Conservation (phyloP, 1,140 invertebrate genomes). For the Alviniconcha marisindica region DNA sequence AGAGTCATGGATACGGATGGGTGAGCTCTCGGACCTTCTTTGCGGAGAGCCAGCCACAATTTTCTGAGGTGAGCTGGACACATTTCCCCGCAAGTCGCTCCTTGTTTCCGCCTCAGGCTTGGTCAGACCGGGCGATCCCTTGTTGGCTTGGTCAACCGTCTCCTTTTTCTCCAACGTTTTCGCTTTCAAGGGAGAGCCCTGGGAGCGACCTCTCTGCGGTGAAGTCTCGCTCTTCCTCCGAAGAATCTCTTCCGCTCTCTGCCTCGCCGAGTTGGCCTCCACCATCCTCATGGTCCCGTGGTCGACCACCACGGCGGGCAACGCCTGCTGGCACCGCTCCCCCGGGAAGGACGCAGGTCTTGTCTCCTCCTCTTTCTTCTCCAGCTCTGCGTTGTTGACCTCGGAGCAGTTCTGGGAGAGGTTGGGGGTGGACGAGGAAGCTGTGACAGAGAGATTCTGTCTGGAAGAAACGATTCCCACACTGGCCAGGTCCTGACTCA, state of each 20-base stretch:
- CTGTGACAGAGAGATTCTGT: neutral
- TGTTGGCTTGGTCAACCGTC: too few relatives aligned
- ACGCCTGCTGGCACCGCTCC: neutral
- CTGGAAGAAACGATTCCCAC: slow-evolving; percentile 29
- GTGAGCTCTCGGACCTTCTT: slow-evolving; percentile 5
- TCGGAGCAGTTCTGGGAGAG: neutral
- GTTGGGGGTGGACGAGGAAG: neutral
- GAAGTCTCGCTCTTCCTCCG: slow-evolving; percentile 7
- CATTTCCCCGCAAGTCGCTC: too few relatives aligned
- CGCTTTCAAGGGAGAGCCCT: neutral
- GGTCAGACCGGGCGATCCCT: too few relatives aligned
- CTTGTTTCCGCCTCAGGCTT: too few relatives aligned
- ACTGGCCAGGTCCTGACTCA: slow-evolving; percentile 35
- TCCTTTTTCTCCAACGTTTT: too few relatives aligned
- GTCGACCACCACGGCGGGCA: slow-evolving; percentile 32
- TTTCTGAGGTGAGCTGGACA: too few relatives aligned
- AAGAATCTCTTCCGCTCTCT: slow-evolving; percentile 31
- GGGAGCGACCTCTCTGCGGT: neutral
- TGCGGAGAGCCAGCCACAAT: neutral
- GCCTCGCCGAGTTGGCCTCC: neutral
- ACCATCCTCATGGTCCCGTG: slow-evolving; percentile 8
- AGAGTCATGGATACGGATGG: neutral
- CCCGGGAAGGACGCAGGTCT: neutral
- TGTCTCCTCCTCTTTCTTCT: neutral
- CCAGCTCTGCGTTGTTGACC: neutral